phyloP scores from a whole-genome alignment of 2,113 vertebrate genomes.

The Tragelaphus buxtoni region DNA sequence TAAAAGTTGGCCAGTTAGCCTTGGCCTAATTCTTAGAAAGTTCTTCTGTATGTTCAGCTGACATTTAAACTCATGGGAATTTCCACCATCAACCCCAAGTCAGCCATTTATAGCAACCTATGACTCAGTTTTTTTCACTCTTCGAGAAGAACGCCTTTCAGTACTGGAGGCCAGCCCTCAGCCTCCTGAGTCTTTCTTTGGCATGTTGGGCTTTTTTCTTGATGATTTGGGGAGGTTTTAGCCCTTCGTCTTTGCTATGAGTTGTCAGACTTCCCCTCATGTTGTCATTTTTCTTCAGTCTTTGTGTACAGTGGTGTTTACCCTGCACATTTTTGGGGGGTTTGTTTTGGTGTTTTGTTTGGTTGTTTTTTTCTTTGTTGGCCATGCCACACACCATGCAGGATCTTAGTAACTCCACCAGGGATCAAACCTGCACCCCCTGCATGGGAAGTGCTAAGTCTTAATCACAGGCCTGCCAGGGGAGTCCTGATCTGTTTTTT shows the following conservation, averaged over 20 bases:
- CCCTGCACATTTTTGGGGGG: background rate
- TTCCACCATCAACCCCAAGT: background rate
- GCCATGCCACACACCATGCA: background rate
- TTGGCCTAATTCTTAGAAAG: background rate
- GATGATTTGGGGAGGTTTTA: background rate
- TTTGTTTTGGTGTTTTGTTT: background rate
- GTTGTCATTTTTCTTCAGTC: background rate
- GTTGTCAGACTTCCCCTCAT: background rate
- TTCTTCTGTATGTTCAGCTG: background rate
- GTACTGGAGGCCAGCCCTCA: background rate
- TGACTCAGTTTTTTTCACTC: background rate
- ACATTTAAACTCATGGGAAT: background rate
- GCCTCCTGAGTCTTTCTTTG: background rate
- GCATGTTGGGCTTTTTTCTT: background rate
- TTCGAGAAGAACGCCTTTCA: background rate
- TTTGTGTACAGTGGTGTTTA: constrained; percentile 7
- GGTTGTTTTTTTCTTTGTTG: background rate
- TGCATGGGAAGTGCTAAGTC: background rate
- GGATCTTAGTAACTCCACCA: background rate
- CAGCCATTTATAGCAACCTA: background rate
- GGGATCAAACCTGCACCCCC: background rate
- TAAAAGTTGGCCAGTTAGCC: background rate
- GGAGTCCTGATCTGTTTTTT: background rate
- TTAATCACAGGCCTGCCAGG: background rate
- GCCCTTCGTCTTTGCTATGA: background rate